A percentile compares a stretch with the other conserved stretches of the same genome.
Evolutionary conservation across 2,888 invertebrate species (phyloP).

Genomic region (Thereva unica): DNA sequence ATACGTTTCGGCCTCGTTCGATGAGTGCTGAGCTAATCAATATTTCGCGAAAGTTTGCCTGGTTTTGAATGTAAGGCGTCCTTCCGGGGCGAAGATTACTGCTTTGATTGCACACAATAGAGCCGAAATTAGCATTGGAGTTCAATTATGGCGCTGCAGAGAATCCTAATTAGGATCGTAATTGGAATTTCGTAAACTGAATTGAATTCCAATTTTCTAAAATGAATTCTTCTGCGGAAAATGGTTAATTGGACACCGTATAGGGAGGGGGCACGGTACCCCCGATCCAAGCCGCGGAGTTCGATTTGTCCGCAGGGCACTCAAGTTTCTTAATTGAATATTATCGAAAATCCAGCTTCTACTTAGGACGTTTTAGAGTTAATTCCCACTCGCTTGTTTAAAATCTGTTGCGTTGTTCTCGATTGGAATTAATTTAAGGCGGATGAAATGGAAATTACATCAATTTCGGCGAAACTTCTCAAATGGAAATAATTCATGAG

Average conservation of each 20-base stretch:
- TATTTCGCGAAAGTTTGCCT: background rate
- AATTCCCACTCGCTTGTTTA: too few relatives aligned
- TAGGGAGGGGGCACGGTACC: too few relatives aligned
- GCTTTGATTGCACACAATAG: conserved; percentile 22
- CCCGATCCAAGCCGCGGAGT: too few relatives aligned
- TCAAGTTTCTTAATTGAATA: too few relatives aligned
- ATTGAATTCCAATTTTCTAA: conserved; percentile 27
- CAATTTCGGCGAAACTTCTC: too few relatives aligned
- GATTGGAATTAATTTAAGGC: too few relatives aligned
- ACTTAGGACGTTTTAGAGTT: too few relatives aligned
- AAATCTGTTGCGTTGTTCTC: too few relatives aligned
- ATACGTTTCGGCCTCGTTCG: background rate
- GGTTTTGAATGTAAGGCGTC: background rate
- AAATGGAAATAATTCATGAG: too few relatives aligned
- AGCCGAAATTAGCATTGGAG: conserved; percentile 25
- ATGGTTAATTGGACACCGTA: conserved; percentile 19
- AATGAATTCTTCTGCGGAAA: conserved; percentile 16
- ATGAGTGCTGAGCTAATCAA: conserved; percentile 11
- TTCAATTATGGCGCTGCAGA: conserved; percentile 24
- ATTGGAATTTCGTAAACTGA: conserved; percentile 30
- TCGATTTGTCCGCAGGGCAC: too few relatives aligned
- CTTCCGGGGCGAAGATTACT: conserved; percentile 8
- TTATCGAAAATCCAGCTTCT: too few relatives aligned
- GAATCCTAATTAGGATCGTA: conserved; percentile 27
- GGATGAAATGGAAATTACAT: too few relatives aligned